Percentiles rank a stretch among this genome's conserved stretches.
phyloP scores from a whole-genome alignment of 2,113 vertebrate genomes.

The Microtus ochrogaster region DNA sequence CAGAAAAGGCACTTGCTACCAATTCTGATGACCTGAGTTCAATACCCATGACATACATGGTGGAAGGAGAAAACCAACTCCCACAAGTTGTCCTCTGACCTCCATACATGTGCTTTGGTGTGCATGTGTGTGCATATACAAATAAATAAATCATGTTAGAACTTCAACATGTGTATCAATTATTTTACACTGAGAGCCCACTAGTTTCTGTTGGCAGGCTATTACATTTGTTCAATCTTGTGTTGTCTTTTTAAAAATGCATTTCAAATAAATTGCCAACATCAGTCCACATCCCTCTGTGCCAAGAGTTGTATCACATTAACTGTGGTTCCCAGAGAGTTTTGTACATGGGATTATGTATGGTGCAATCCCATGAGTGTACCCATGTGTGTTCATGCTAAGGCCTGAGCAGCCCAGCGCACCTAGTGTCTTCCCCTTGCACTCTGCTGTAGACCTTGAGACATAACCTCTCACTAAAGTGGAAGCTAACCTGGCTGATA shows the following conservation, averaged over 20 bases:
- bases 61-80: not conserved
- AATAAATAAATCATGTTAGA: not conserved
- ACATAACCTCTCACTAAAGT: not conserved
- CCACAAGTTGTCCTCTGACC: not conserved
- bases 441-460: not conserved
- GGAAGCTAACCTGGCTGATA: not conserved
- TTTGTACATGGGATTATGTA: not conserved
- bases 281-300: not conserved
- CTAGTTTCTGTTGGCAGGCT: not conserved
- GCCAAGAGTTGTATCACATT: not conserved
- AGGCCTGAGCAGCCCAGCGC: not conserved
- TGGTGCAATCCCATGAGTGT: not conserved
- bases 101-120: not conserved
- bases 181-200: not conserved
- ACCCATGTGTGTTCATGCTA: not conserved
- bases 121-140: rapidly evolving
- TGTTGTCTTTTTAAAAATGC: not conserved
- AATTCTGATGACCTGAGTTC: not conserved
- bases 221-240: not conserved
- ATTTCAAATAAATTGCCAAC: not conserved
- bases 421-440: not conserved
- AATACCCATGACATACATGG: not conserved
- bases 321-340: not conserved
- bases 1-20: not conserved
- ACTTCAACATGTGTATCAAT: not conserved